phyloP scores from a whole-genome alignment of 2,888 invertebrate species.

The Dione vanillae region DNA sequence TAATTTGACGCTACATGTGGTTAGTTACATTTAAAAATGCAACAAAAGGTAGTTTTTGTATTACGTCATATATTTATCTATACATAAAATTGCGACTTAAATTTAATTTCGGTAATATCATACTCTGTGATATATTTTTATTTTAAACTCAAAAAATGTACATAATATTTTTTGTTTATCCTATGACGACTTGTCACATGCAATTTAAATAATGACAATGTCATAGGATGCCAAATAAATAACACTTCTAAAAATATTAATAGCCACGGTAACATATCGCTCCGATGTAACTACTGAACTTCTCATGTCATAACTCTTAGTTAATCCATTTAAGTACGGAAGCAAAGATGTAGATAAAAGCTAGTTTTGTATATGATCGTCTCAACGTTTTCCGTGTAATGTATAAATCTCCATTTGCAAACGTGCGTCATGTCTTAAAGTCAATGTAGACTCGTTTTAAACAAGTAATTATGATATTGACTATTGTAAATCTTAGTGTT shows the following conservation, averaged over 20 bases:
- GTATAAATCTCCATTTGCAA: slow-evolving; percentile 39
- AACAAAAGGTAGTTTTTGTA: no score
- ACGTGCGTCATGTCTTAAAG: slow-evolving; percentile 42
- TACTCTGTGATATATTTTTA: no score
- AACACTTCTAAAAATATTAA: slow-evolving; percentile 32
- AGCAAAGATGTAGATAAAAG: no score
- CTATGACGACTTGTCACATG: slow-evolving; percentile 31
- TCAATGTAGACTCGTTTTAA: slow-evolving; percentile 35
- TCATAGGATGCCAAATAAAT: slow-evolving; percentile 37
- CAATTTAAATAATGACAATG: slow-evolving; percentile 32
- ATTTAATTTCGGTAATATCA: no score
- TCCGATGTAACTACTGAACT: background rate
- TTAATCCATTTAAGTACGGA: no score
- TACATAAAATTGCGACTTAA: no score
- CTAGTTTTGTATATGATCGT: background rate
- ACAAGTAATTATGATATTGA: slow-evolving; percentile 1
- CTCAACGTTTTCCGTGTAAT: slow-evolving; percentile 29
- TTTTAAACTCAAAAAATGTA: background rate
- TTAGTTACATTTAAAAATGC: no score
- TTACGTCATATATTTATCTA: no score
- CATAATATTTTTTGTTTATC: slow-evolving; percentile 27
- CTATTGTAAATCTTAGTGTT: background rate
- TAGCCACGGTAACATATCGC: background rate
- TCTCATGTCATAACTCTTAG: background rate
- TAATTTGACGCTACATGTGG: no score